Evolutionary conservation across 2,797 vertebrate species (phyloP), one percentile per base, ranked within the genome.

Genomic region (Alca torda): DNA sequence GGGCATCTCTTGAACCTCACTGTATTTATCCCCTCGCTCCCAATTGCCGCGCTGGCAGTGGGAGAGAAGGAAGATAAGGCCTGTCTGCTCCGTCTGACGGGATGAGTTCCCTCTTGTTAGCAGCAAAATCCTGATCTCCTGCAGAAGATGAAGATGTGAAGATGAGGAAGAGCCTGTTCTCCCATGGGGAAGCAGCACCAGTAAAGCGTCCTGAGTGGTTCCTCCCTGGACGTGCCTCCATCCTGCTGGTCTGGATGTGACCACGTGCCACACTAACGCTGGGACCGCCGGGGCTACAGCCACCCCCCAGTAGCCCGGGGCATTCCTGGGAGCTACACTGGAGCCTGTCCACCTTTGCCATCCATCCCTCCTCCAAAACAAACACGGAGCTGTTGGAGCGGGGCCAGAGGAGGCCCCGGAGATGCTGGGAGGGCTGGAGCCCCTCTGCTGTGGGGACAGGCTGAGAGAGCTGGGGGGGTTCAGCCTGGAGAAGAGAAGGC

Each of bases 181-280:
- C 68, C 45, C 30, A 16, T 4, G 17, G 8, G 45, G 50, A 64
- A 31, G 23, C 78, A 84, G 54, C 50, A 41, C 1, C 72, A 65
- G 33, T 2, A 21, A 30, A 63, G 15, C 24, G 50, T 20, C 69
- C 65, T 13, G 60, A 13, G 41, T 5, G 20, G 26, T 51, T 92
- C 37, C 8, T 63, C 45, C 74, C 54, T 12, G 61, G n/a, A 5
- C 9, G 2, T 48, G 24, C 18, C 45, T 23, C 72, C 12, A 2
- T 2, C 46, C 81, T 5, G 12, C 2, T 3, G 48, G 16, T 23
- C 69, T 60, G 64, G 33, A 1, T 31, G 4, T 3, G 7, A 37
- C 63, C 57, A 4, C 0, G 13, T 33, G 43, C 81, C 57, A 3
- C 6, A 3, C 46, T 16, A 7, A 20, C 2, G 2, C 46, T 61